phyloP scores from a whole-genome alignment of 2,113 vertebrate genomes.

The Onychostruthus taczanowskii region DNA sequence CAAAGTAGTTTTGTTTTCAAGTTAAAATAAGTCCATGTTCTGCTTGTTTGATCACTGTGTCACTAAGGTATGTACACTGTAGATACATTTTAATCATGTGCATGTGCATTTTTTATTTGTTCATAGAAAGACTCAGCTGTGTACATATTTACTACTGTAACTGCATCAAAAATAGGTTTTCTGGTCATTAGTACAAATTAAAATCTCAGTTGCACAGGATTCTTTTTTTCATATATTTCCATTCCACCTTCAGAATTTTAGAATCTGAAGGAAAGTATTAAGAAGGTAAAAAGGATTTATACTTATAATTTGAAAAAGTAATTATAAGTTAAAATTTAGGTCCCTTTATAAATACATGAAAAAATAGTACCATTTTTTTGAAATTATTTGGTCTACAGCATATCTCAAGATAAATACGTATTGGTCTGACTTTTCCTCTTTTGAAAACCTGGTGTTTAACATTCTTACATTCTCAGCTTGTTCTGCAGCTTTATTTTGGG shows the following conservation, averaged over 20 bases:
- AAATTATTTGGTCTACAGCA: background rate
- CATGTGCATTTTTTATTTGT: background rate
- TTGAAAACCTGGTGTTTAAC: background rate
- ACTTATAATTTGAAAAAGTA: background rate
- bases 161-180: background rate
- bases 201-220: background rate
- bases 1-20: background rate
- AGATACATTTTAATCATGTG: background rate
- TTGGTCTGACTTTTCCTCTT: background rate
- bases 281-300: background rate
- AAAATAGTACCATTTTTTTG: background rate
- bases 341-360: background rate
- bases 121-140: background rate
- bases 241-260: background rate
- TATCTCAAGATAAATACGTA: background rate
- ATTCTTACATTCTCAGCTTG: background rate
- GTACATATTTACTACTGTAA: background rate
- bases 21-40: background rate
- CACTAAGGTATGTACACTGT: background rate
- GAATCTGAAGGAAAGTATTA: background rate
- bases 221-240: background rate
- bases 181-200: background rate
- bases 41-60: background rate
- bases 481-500: slow-evolving; percentile 10
- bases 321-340: background rate